Evolutionary conservation across 2,797 vertebrate genomes (phyloP).

Genomic region (Galago senegalensis): DNA sequence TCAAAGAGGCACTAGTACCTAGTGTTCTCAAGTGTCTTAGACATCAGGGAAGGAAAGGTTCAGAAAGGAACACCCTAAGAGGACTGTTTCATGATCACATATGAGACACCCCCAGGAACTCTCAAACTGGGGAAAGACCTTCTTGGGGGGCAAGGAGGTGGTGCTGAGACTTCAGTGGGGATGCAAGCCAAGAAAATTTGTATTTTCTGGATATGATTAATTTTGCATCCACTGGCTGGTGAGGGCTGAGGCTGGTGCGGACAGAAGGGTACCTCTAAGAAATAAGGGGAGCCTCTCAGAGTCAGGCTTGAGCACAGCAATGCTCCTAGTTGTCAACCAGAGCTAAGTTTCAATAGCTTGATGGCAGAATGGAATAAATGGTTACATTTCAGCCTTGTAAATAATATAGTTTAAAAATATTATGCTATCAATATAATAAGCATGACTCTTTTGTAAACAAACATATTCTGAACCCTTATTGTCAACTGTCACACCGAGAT

Average conservation of each 20-base stretch:
- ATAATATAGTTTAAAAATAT: background rate
- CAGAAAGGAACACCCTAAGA: background rate
- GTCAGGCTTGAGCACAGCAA: background rate
- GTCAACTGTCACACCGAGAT: background rate
- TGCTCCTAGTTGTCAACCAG: background rate
- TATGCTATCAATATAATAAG: constrained; percentile 11
- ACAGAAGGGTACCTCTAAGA: background rate
- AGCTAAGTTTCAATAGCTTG: background rate
- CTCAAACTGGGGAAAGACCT: background rate
- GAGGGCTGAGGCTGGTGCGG: background rate
- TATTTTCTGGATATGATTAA: background rate
- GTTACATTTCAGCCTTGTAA: background rate
- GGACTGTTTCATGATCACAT: background rate
- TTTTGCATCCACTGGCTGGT: background rate
- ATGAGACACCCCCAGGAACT: background rate
- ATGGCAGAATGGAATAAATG: background rate
- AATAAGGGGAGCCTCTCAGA: background rate
- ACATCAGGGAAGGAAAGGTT: background rate
- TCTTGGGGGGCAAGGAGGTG: background rate
- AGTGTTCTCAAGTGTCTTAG: background rate
- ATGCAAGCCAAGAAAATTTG: background rate
- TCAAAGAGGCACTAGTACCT: background rate
- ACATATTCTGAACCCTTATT: background rate
- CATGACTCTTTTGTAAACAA: constrained; percentile 31
- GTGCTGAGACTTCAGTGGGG: background rate